Evolutionary conservation across 2,113 vertebrate species (phyloP).

Genomic region (Centropus unirufus): DNA sequence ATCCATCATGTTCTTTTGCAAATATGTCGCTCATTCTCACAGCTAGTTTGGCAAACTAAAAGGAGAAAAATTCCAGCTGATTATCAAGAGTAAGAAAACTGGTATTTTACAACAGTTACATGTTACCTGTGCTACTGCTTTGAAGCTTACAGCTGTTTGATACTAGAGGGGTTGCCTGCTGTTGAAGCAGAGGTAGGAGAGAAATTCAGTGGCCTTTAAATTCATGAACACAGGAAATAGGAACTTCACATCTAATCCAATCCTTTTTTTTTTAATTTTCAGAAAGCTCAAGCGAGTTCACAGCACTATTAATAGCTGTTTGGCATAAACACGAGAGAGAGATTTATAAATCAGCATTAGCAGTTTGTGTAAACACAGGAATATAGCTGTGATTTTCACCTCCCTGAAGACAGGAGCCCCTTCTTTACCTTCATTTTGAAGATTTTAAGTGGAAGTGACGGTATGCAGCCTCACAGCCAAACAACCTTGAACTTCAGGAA

Average conservation of each 20-base stretch:
- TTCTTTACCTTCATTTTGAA: not conserved
- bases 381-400: not conserved
- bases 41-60: not conserved
- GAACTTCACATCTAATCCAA: not conserved
- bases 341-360: not conserved
- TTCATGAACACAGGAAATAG: not conserved
- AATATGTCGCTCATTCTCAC: not conserved
- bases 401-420: not conserved
- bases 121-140: not conserved
- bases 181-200: not conserved
- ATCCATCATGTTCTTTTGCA: fast-evolving
- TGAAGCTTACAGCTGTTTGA: not conserved
- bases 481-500: not conserved
- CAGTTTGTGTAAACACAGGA: not conserved
- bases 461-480: not conserved
- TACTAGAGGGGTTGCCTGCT: not conserved
- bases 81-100: not conserved
- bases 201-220: not conserved
- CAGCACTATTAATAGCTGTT: not conserved
- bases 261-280: not conserved
- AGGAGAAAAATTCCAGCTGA: not conserved
- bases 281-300: not conserved
- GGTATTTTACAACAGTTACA: fast-evolving
- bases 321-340: not conserved
- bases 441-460: not conserved